Evolutionary conservation across 2,888 invertebrate genomes (phyloP).

Genomic region (Ypsolopha sequella): DNA sequence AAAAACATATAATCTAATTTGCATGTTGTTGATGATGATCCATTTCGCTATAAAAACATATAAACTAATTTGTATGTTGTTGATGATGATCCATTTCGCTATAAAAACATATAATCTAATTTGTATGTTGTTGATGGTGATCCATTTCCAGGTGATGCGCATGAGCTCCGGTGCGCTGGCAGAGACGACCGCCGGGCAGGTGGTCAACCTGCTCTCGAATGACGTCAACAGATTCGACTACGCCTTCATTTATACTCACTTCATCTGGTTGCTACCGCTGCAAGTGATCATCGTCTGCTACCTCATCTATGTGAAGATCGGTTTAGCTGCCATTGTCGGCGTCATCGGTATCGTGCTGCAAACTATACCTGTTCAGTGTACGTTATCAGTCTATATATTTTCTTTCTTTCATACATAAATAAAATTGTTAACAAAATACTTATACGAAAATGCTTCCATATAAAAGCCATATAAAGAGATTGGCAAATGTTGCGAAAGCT

Average conservation of each 20-base stretch:
- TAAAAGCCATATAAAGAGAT: too few species aligned
- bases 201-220: conserved; percentile 93
- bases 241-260: conserved; percentile 85
- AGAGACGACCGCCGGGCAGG: conserved; percentile 91
- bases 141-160: conserved; percentile 56
- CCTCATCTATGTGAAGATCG: conserved; percentile 82
- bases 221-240: conserved; percentile 94
- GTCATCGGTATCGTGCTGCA: conserved; percentile 81
- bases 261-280: conserved; percentile 89
- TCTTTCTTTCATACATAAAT: too few species aligned
- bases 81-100: not conserved
- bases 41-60: too few species aligned
- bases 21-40: too few species aligned
- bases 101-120: too few species aligned
- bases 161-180: conserved; percentile 86
- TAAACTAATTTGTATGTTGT: too few species aligned
- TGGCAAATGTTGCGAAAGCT: too few species aligned
- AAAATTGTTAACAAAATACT: too few species aligned
- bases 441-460: too few species aligned
- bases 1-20: too few species aligned
- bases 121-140: not conserved
- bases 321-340: conserved; percentile 81
- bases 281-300: conserved; percentile 77
- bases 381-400: too few species aligned
- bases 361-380: conserved; percentile 88